These are phyloP conservation scores for Peromyscus maniculatus DNA, from an alignment of 2,113 vertebrate species.

Conservation along the genomic window DNA sequence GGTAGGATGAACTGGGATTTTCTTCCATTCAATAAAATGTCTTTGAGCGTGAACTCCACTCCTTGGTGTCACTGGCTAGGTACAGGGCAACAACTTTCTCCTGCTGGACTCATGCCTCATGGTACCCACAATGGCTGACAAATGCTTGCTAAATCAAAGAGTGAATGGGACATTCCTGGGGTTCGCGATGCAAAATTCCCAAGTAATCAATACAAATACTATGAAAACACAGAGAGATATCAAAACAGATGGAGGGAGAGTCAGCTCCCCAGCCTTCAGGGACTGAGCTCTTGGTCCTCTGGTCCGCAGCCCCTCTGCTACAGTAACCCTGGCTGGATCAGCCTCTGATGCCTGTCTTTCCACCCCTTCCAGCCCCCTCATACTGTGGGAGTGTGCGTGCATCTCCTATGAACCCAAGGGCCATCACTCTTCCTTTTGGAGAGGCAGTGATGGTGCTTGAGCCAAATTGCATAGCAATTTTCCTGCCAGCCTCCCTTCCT, in stretches of 20 bases:
- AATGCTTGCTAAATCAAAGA: neutral
- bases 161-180: neutral
- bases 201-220: neutral
- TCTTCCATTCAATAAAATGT: neutral
- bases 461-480: slow-evolving; percentile 19
- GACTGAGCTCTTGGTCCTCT: neutral
- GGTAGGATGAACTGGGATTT: neutral
- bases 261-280: neutral
- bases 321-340: rapidly evolving
- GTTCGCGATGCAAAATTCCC: neutral
- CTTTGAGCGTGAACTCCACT: neutral
- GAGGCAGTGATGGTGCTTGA: neutral
- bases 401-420: neutral
- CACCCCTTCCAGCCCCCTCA: rapidly evolving
- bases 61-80: neutral
- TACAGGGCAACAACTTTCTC: neutral
- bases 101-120: neutral
- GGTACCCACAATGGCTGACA: neutral
- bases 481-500: slow-evolving; percentile 33
- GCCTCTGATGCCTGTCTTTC: no score
- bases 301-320: neutral
- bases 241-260: neutral
- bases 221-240: neutral
- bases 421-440: neutral
- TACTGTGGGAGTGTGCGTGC: neutral